phyloP scores from a whole-genome alignment of 2,797 vertebrate genomes.

The Gymnopithys bicolor region DNA sequence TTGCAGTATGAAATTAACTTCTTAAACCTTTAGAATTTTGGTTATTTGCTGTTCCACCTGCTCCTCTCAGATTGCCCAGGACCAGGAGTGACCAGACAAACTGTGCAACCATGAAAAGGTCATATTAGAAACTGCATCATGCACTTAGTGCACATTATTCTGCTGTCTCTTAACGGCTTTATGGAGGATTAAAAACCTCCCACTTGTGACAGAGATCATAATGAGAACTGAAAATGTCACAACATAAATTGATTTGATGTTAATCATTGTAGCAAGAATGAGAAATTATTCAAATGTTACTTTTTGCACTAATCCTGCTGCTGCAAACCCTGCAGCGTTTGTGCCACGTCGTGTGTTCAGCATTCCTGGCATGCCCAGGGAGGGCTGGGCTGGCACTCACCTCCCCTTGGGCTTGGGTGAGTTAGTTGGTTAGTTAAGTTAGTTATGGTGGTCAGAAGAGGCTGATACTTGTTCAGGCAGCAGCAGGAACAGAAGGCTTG shows the following conservation, averaged over 20 bases:
- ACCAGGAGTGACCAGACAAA: constrained; percentile 41
- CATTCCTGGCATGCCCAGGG: neutral
- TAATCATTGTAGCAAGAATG: constrained; percentile 49
- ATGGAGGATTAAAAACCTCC: constrained; percentile 56
- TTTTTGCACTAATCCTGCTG: neutral
- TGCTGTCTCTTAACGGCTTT: constrained; percentile 58
- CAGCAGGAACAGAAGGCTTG: too few relatives aligned
- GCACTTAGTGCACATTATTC: constrained; percentile 51
- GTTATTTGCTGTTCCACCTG: constrained; percentile 40
- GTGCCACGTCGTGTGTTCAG: neutral
- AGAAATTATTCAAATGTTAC: constrained; percentile 17
- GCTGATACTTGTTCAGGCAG: too few relatives aligned
- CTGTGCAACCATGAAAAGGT: constrained; percentile 53
- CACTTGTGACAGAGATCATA: constrained; percentile 55
- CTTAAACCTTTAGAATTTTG: constrained; percentile 44
- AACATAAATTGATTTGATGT: constrained; percentile 69
- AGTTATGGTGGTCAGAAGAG: too few relatives aligned
- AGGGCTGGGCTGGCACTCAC: neutral
- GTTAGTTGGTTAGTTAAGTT: too few relatives aligned
- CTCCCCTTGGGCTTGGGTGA: neutral
- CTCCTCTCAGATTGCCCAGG: constrained; percentile 31
- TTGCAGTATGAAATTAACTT: constrained; percentile 35
- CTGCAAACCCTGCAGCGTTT: neutral
- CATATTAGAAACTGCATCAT: constrained; percentile 54
- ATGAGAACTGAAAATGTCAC: constrained; percentile 70